phyloP scores from a whole-genome alignment of 2,797 vertebrate species.

The Eulemur mongoz region DNA sequence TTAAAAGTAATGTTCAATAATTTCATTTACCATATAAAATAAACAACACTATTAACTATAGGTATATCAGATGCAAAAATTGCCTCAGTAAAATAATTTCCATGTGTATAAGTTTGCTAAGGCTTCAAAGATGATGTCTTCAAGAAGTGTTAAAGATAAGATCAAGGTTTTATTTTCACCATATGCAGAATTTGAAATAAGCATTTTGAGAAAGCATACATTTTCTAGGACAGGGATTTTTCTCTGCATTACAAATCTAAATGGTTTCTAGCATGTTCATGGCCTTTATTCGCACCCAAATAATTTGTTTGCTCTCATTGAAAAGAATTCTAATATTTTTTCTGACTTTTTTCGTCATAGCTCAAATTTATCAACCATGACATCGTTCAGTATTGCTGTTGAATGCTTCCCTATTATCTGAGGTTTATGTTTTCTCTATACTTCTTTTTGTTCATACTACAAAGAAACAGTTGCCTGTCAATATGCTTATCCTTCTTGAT shows the following conservation, averaged over 20 bases:
- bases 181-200: conserved; percentile 38
- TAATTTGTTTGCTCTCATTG: conserved; percentile 63
- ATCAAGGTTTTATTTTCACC: conserved; percentile 8
- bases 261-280: background rate
- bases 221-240: conserved; percentile 43
- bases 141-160: conserved; percentile 14
- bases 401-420: background rate
- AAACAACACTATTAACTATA: background rate
- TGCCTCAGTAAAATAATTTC: conserved; percentile 14
- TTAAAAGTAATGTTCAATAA: conserved; percentile 23
- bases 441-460: conserved; percentile 8
- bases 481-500: background rate
- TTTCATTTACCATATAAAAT: conserved; percentile 17
- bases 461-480: background rate
- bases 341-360: conserved; percentile 37
- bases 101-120: background rate
- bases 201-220: conserved; percentile 29
- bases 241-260: conserved; percentile 22
- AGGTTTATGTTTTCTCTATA: conserved; percentile 36
- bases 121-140: background rate
- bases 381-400: conserved; percentile 33
- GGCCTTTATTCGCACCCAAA: conserved; percentile 33
- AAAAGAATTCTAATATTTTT: conserved; percentile 50
- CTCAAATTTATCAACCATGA: conserved; percentile 55
- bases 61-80: background rate